phyloP scores from a whole-genome alignment of 64 coral and sea anemone genomes.

The Dendronephthya gigantea region DNA sequence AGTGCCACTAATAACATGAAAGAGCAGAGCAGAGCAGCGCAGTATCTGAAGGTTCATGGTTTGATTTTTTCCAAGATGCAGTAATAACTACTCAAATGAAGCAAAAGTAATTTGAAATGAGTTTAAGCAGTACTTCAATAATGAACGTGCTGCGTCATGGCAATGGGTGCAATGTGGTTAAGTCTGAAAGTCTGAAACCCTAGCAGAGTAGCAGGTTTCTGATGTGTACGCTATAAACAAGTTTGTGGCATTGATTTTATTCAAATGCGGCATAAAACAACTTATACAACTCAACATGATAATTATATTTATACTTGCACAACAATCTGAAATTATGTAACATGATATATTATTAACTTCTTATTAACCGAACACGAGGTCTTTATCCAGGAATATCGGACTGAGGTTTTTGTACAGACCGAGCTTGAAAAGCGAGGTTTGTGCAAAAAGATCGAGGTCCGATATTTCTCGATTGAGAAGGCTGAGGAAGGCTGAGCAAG shows the following conservation, averaged over 20 bases:
- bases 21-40: background rate
- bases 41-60: slow-evolving; percentile 29
- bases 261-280: slow-evolving; percentile 3
- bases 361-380: too few species aligned
- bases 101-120: slow-evolving; percentile 36
- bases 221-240: too few species aligned
- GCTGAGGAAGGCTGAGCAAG: too few species aligned
- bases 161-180: slow-evolving; percentile 23
- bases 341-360: too few species aligned
- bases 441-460: too few species aligned
- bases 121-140: slow-evolving; percentile 27
- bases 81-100: slow-evolving; percentile 35
- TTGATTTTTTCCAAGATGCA: slow-evolving; percentile 26
- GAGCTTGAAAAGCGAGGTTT: too few species aligned
- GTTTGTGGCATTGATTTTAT: too few species aligned
- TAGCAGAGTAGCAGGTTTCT: too few species aligned
- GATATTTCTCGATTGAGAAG: too few species aligned
- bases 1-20: background rate
- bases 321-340: slow-evolving; percentile 14
- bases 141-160: slow-evolving; percentile 33
- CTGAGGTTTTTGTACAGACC: too few species aligned
- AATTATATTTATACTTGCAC: slow-evolving; percentile 14
- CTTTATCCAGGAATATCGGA: too few species aligned
- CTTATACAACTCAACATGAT: slow-evolving; percentile 4
- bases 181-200: background rate